Conservation (phyloP, 2,113 vertebrate genomes). For the Anguilla rostrata region DNA sequence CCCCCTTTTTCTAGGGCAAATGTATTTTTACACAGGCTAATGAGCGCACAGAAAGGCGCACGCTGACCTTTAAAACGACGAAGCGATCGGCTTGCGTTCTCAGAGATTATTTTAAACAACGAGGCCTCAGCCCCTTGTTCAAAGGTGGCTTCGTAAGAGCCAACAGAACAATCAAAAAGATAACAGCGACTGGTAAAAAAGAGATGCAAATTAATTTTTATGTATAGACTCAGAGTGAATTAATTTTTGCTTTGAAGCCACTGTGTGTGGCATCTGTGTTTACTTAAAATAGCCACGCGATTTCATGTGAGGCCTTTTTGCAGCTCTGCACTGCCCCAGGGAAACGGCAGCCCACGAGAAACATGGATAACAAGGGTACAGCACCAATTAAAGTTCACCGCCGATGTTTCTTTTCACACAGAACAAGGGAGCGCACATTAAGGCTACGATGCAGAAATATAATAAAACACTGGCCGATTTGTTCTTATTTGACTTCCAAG, state of each 20-base stretch:
- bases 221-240: conserved; percentile 5
- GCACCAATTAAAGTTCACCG: conserved; percentile 27
- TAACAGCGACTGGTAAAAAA: not conserved
- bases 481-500: not conserved
- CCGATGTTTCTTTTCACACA: not conserved
- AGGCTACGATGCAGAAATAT: not conserved
- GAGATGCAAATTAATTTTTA: conserved; percentile 10
- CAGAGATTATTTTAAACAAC: not conserved
- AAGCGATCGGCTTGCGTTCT: not conserved
- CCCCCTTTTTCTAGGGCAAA: not conserved
- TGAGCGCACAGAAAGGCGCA: not conserved
- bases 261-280: conserved; percentile 23
- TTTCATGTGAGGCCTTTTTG: conserved; percentile 8
- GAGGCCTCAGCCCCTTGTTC: not conserved
- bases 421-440: not conserved
- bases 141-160: not conserved
- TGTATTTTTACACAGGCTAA: not conserved
- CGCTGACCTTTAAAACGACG: not conserved
- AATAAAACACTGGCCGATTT: not conserved
- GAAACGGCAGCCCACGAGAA: conserved; percentile 5
- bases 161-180: not conserved
- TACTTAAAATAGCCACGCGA: conserved; percentile 25
- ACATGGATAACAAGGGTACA: conserved; percentile 20
- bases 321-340: conserved; percentile 13
- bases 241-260: conserved; percentile 16